Conservation (phyloP, 2,888 invertebrate species). For the Eupithecia insigniata region DNA sequence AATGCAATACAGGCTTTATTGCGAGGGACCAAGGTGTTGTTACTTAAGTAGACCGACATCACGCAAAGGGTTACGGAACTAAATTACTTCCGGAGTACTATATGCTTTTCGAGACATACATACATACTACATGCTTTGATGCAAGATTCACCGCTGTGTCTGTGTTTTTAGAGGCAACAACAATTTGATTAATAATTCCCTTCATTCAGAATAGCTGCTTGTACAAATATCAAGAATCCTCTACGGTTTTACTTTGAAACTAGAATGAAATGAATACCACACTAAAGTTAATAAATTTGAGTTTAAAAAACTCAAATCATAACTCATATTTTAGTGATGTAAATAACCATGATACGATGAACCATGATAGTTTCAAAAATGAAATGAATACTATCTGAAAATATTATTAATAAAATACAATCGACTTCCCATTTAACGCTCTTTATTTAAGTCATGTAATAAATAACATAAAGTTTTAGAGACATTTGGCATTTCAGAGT, state of each 20-base stretch:
- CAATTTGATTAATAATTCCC: slow-evolving; percentile 33
- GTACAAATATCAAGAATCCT: not conserved
- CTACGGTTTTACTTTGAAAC: not conserved
- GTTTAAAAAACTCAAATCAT: no score
- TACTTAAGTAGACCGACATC: slow-evolving; percentile 45
- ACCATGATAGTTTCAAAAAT: no score
- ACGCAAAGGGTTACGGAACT: slow-evolving; percentile 59
- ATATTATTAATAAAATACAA: not conserved
- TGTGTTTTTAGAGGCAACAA: slow-evolving; percentile 43
- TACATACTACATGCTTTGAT: slow-evolving; percentile 51
- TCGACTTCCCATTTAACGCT: not conserved
- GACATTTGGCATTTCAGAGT: not conserved
- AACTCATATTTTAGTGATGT: no score
- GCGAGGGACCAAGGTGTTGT: slow-evolving; percentile 39
- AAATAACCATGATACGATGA: no score
- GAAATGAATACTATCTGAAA: not conserved
- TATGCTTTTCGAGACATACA: slow-evolving; percentile 26
- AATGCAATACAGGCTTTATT: slow-evolving; percentile 39
- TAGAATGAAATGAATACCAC: not conserved
- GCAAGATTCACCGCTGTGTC: slow-evolving; percentile 51
- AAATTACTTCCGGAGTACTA: slow-evolving; percentile 62
- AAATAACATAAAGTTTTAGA: not conserved
- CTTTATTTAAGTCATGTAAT: not conserved
- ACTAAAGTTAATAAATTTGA: no score
- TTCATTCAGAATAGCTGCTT: not conserved